These are phyloP conservation scores for Sycophaga agraensis DNA, from an alignment of 1,140 invertebrate species.

Conservation along the genomic window DNA sequence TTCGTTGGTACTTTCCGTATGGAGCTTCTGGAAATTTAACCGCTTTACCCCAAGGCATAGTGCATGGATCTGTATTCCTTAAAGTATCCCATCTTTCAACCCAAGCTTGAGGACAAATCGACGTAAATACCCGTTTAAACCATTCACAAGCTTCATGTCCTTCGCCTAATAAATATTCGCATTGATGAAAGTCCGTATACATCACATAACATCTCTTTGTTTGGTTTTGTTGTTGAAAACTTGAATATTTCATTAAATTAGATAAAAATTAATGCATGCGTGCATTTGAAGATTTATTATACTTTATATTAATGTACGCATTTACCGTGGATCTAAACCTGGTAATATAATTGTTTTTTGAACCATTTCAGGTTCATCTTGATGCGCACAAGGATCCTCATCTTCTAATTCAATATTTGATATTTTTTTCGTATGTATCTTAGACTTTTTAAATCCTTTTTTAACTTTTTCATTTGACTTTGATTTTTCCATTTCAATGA, in stretches of 20 bases:
- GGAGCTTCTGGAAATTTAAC: slow-evolving; percentile 35
- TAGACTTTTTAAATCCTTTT: too few relatives aligned
- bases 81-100: slow-evolving; percentile 42
- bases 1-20: slow-evolving; percentile 31
- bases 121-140: slow-evolving; percentile 43
- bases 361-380: neutral
- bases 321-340: neutral
- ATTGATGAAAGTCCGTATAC: slow-evolving; percentile 51
- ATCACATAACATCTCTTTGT: slow-evolving; percentile 49
- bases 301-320: neutral
- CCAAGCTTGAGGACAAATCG: slow-evolving; percentile 45
- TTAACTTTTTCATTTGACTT: too few relatives aligned
- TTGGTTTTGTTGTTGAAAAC: slow-evolving; percentile 52
- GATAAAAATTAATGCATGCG: too few relatives aligned
- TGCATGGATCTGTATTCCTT: slow-evolving; percentile 31
- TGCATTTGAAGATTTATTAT: too few relatives aligned
- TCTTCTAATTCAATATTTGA: neutral
- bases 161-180: slow-evolving; percentile 45
- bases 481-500: too few relatives aligned
- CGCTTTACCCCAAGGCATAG: slow-evolving; percentile 39
- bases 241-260: slow-evolving; percentile 28
- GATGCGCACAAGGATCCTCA: neutral
- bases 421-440: too few relatives aligned
- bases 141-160: slow-evolving; percentile 42
- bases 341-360: neutral